Conservation (phyloP, 2,888 invertebrate genomes). For the Drosophila nr. medialis region DNA sequence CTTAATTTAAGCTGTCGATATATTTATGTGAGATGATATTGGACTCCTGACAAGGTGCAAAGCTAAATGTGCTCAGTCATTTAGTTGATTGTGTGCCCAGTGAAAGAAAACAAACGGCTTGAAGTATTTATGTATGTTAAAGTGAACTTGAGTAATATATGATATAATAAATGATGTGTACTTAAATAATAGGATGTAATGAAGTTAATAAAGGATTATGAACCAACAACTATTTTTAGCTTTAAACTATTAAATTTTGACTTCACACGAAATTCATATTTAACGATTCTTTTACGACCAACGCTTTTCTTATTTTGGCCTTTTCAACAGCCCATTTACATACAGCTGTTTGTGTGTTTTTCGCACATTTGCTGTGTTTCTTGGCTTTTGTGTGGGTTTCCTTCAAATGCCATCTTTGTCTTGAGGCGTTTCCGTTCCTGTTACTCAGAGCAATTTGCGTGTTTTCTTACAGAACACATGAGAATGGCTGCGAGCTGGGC, state of each 20-base stretch:
- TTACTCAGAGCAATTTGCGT: constrained; percentile 57
- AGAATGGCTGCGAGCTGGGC: constrained; percentile 21
- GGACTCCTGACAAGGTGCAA: constrained; percentile 38
- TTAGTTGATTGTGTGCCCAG: constrained; percentile 58
- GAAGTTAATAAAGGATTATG: background rate
- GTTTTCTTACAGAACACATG: constrained; percentile 39
- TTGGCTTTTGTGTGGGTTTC: constrained; percentile 29
- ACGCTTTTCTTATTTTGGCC: background rate
- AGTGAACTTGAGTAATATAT: no score
- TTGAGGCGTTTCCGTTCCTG: constrained; percentile 53
- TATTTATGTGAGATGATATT: background rate
- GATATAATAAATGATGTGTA: background rate
- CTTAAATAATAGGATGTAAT: background rate
- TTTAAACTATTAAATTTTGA: background rate
- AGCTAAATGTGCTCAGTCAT: constrained; percentile 51
- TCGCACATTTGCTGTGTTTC: constrained; percentile 24
- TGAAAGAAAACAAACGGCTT: background rate
- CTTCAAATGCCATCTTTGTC: constrained; percentile 66
- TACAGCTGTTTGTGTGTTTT: background rate
- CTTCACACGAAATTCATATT: background rate
- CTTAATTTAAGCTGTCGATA: constrained; percentile 16
- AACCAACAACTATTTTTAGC: background rate
- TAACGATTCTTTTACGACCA: background rate
- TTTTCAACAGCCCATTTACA: background rate
- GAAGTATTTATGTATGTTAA: background rate